Evolutionary conservation across 2,113 vertebrate species (phyloP).

Genomic region (Rhabdornis inornatus): DNA sequence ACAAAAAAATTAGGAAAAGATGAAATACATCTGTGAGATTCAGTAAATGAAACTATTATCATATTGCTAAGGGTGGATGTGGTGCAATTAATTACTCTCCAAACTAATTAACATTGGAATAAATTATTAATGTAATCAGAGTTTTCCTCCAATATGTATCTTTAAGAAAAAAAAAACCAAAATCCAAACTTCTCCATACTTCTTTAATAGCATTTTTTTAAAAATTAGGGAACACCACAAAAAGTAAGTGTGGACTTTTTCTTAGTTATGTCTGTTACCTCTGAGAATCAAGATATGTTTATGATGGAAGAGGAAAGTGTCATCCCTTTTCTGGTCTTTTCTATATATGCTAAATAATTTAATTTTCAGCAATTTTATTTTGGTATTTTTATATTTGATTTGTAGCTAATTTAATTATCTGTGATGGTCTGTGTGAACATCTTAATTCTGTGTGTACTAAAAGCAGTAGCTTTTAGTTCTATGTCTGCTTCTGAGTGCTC

Average conservation of each 20-base stretch:
- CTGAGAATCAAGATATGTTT: not conserved
- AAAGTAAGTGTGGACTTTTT: not conserved
- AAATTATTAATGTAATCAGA: not conserved
- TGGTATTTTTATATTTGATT: not conserved
- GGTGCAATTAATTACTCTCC: not conserved
- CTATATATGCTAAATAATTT: not conserved
- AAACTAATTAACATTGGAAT: not conserved
- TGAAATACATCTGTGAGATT: not conserved
- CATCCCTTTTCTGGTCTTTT: not conserved
- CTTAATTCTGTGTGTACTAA: not conserved
- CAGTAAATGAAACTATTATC: not conserved
- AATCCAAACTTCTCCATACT: not conserved
- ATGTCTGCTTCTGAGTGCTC: not conserved
- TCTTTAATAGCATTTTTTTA: not conserved
- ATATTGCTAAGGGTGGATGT: not conserved
- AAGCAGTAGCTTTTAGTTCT: not conserved
- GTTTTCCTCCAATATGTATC: not conserved
- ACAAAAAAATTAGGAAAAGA: not conserved
- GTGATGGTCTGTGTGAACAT: not conserved
- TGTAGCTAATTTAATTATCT: not conserved
- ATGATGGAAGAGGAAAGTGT: not conserved
- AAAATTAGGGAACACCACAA: not conserved
- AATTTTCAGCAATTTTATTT: not conserved
- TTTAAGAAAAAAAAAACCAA: not conserved
- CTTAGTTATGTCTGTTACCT: not conserved